Evolutionary conservation across 2,888 invertebrate species (phyloP).

Genomic region (Schizaphis graminum): DNA sequence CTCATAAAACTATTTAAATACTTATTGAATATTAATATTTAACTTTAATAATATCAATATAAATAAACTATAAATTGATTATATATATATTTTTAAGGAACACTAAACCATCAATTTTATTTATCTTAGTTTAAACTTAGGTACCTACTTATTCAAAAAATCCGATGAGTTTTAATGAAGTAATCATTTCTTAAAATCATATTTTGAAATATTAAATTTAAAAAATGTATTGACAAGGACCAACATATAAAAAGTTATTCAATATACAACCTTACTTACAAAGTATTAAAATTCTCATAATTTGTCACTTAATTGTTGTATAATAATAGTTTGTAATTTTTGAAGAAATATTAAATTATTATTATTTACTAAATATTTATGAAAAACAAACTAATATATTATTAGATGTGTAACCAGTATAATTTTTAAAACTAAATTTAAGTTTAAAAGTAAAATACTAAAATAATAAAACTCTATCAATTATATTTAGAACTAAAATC

Average conservation of each 20-base stretch:
- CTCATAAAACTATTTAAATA: too few species aligned
- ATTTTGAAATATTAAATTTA: background rate
- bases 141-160: background rate
- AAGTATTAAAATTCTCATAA: background rate
- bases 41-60: too few species aligned
- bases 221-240: background rate
- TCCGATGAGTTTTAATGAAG: background rate
- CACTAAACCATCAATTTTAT: background rate
- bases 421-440: background rate
- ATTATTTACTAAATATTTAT: background rate
- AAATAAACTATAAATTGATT: background rate
- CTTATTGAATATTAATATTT: too few species aligned
- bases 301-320: background rate
- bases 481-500: constrained; percentile 11
- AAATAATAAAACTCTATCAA: background rate
- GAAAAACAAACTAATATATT: background rate
- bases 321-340: background rate
- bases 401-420: constrained; percentile 45
- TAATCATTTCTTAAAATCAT: background rate
- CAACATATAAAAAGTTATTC: background rate
- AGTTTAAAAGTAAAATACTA: background rate
- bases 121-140: background rate
- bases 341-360: background rate
- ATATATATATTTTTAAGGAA: background rate
- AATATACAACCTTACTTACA: background rate